phyloP scores from a whole-genome alignment of 2,888 invertebrate genomes.

The Cataglyphis albicans region DNA sequence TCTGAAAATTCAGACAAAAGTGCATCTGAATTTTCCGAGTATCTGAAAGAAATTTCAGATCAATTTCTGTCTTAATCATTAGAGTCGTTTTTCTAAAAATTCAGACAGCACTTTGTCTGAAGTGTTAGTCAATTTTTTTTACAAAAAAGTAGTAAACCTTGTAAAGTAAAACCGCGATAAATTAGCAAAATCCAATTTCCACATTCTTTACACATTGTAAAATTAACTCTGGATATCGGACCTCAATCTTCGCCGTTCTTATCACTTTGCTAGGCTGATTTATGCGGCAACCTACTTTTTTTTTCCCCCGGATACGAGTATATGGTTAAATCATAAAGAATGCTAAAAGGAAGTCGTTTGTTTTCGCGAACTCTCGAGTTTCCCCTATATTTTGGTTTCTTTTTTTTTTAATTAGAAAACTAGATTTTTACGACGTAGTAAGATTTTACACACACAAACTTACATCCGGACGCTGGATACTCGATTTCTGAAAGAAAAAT shows the following conservation, averaged over 20 bases:
- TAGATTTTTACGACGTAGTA: conserved; percentile 7
- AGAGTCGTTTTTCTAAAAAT: too few species aligned
- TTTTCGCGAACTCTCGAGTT: conserved; percentile 8
- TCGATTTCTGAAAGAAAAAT: not conserved
- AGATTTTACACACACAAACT: too few species aligned
- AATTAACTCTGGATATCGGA: conserved; percentile 23
- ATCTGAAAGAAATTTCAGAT: too few species aligned
- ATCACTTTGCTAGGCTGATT: not conserved
- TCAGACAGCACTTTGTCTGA: too few species aligned
- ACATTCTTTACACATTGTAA: not conserved
- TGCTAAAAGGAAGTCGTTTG: not conserved
- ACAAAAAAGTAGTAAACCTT: not conserved
- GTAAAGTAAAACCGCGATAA: not conserved
- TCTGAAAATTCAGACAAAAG: too few species aligned
- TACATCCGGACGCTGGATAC: not conserved
- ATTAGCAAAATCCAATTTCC: conserved; percentile 3
- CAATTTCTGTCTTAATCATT: too few species aligned
- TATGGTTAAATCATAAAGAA: not conserved
- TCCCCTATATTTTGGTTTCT: not conserved
- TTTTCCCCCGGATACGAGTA: not conserved
- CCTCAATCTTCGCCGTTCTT: conserved; percentile 2
- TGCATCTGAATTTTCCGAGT: too few species aligned
- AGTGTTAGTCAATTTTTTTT: too few species aligned
- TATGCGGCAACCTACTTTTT: conserved; percentile 13
- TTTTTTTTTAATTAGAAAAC: not conserved